Evolutionary conservation across 2,888 invertebrate species (phyloP).

Genomic region (Pseudococcus viburni): DNA sequence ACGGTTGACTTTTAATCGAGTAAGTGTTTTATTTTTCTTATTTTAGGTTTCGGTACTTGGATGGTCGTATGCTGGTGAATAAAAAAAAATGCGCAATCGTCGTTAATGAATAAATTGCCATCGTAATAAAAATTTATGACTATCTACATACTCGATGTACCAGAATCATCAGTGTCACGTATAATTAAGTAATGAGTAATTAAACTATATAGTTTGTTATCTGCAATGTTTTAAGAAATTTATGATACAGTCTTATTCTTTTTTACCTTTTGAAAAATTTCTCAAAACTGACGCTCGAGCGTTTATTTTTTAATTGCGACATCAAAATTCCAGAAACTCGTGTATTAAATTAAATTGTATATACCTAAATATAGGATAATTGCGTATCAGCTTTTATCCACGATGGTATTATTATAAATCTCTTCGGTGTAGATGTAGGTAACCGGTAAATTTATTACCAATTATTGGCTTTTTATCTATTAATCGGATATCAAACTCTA

Average conservation of each 20-base stretch:
- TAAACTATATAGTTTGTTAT: slow-evolving; percentile 42
- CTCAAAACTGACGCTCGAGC: not conserved
- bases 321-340: not conserved
- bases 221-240: slow-evolving; percentile 19
- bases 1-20: not conserved
- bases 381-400: not conserved
- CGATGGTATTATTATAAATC: not conserved
- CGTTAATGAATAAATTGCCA: not conserved
- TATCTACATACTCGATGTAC: slow-evolving; percentile 26
- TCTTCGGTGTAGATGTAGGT: not conserved
- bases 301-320: not conserved
- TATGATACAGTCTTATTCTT: not conserved
- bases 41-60: not conserved
- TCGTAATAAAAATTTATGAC: slow-evolving; percentile 30
- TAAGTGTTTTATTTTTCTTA: slow-evolving; percentile 17
- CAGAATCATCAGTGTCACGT: slow-evolving; percentile 1
- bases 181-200: slow-evolving; percentile 41
- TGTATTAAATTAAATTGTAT: not conserved
- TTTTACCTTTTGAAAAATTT: slow-evolving; percentile 6
- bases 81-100: not conserved
- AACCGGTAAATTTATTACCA: slow-evolving; percentile 1
- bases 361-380: not conserved
- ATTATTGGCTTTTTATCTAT: not conserved
- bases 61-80: not conserved
- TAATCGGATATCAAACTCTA: not conserved